Base-by-base conservation (phyloP, 2,113 vertebrate species). In the Lepisosteus osseus region DNA sequence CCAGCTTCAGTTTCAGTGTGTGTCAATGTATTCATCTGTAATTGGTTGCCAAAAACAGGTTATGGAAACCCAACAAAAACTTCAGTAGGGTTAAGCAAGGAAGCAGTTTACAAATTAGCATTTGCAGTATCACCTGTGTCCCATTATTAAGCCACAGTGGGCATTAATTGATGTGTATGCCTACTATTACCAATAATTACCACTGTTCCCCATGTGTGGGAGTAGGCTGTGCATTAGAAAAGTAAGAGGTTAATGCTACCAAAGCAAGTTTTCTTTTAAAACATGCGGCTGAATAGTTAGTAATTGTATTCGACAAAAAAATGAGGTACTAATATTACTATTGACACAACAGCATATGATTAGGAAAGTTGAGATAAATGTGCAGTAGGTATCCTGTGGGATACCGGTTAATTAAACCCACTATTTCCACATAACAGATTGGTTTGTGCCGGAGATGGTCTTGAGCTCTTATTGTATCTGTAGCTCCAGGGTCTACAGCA, bases 301-400 rank as follows among this genome's bases (percentile, higher is more conserved):
- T 40, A 64, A 29, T 8, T 41, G 41, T 9, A 42, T 64, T 40
- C 40, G 62, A 17, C 17, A 40, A 64, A 40, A 64, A 64, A 41
- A 64, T 2, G 3, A 64, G 12, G 12, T 12, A 59, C 3, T 64
- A 17, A 40, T 64, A 64, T 42, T 64, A 40, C 17, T 8, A 64
- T 1, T 17, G 7, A 9, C 41, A 40, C 17, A 72, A 64, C 47
- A 42, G 7, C 62, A 64, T 56, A 54, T 54, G 69, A 64, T 62
- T 65, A 17, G 57, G 68, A 63, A 68, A 72, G 74, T 68, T 65
- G 68, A 42, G 6, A 64, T 54, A 55, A 66, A 8, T 11, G 12
- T 29, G 29, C 29, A 29, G 29, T 57, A 66, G 41, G 7, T 56
- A 66, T 43, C 43, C 15, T 14, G 54, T 47, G 2, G 17, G 54